Evolutionary conservation across 2,113 vertebrate species (phyloP).

Genomic region (Carollia perspicillata): DNA sequence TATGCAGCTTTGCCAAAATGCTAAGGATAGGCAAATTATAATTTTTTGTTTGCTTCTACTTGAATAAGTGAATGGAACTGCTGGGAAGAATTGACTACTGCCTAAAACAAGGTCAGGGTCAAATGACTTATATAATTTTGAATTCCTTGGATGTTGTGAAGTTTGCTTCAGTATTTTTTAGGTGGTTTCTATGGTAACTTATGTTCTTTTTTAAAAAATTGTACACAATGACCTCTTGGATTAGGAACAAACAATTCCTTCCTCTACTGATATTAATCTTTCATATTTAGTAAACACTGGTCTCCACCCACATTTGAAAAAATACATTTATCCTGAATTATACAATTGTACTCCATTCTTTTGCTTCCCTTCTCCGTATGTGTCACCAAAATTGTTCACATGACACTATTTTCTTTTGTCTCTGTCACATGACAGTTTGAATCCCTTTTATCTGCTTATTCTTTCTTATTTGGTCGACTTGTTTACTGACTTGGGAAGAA

Average conservation of each 20-base stretch:
- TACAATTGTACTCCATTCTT: background rate
- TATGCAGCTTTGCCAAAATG: background rate
- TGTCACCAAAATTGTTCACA: background rate
- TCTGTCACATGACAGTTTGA: background rate
- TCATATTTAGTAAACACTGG: constrained; percentile 61
- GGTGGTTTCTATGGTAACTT: constrained; percentile 46
- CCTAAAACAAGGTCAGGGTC: background rate
- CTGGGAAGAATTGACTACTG: background rate
- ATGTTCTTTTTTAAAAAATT: background rate
- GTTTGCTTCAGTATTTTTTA: constrained; percentile 32
- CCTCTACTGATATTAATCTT: constrained; percentile 33
- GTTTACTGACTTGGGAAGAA: background rate
- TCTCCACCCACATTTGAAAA: constrained; percentile 38
- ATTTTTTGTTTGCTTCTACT: background rate
- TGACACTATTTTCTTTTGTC: background rate
- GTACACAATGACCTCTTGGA: constrained; percentile 41
- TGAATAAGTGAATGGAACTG: background rate
- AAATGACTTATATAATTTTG: background rate
- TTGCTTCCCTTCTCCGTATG: background rate
- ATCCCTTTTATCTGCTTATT: background rate
- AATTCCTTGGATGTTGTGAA: background rate
- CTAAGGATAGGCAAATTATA: background rate
- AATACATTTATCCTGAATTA: background rate
- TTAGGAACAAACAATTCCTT: constrained; percentile 59
- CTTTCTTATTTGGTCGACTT: background rate